Percentiles rank a stretch among this genome's conserved stretches.
Evolutionary conservation across 2,888 invertebrate genomes (phyloP).

Genomic region (Proisotoma minuta): DNA sequence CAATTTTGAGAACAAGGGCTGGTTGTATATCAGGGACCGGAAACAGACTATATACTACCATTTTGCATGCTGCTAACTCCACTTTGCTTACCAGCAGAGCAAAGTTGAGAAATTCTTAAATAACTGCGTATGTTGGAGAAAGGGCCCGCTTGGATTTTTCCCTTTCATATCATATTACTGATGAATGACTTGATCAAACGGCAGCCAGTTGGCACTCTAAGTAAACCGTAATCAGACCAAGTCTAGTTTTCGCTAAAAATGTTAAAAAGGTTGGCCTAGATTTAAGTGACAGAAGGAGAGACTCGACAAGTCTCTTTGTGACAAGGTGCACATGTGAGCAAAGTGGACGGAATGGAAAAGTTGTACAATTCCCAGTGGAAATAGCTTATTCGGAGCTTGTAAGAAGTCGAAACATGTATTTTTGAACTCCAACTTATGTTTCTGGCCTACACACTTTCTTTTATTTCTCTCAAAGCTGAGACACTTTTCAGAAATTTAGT

Average conservation of each 20-base stretch:
- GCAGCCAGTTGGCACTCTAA: too few relatives aligned
- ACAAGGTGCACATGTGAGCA: not conserved
- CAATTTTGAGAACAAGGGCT: not conserved
- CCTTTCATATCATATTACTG: not conserved
- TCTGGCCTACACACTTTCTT: too few relatives aligned
- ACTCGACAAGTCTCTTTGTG: constrained; percentile 1
- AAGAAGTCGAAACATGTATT: not conserved
- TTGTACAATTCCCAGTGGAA: constrained; percentile 3
- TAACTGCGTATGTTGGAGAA: not conserved
- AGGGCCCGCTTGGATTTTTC: not conserved
- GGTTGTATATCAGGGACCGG: not conserved
- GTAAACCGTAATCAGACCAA: too few relatives aligned
- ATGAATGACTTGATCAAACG: not conserved
- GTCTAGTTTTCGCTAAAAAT: too few relatives aligned
- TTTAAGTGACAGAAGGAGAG: not conserved
- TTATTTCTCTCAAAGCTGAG: too few relatives aligned
- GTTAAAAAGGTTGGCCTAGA: too few relatives aligned
- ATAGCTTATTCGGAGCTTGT: constrained; percentile 3
- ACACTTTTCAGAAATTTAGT: too few relatives aligned
- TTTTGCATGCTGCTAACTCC: not conserved
- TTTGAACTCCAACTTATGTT: too few relatives aligned
- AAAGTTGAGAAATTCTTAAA: not conserved
- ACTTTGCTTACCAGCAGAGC: not conserved
- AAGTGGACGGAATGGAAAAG: not conserved
- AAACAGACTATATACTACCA: not conserved